Evolutionary conservation across 53 echinoderm and acorn worm genomes (phyloP).

Genomic region (Hippasteria phrygiana): DNA sequence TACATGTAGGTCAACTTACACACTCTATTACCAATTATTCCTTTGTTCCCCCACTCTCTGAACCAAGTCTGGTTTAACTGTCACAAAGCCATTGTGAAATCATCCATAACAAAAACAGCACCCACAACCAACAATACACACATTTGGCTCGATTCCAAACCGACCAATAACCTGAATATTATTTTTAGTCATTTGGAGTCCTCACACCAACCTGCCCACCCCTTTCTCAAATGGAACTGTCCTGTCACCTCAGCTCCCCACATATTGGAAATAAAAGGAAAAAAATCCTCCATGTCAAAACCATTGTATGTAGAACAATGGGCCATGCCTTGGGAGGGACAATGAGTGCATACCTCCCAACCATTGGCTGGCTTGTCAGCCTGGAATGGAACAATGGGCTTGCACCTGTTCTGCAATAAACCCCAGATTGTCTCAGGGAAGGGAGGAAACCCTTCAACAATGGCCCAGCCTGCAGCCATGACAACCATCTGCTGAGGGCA

Average conservation of each 20-base stretch:
- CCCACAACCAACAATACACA: too few species aligned
- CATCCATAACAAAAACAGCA: too few species aligned
- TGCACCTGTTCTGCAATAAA: slow-evolving; percentile 1
- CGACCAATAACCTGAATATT: too few species aligned
- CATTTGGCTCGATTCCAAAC: too few species aligned
- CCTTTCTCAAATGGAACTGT: background rate
- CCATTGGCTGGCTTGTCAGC: slow-evolving; percentile 5
- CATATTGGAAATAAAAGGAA: background rate
- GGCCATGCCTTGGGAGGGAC: background rate
- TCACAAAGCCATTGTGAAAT: too few species aligned
- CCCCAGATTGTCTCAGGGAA: background rate
- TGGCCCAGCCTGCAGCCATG: slow-evolving; percentile 21
- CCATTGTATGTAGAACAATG: slow-evolving; percentile 27
- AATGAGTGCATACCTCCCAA: slow-evolving; percentile 1
- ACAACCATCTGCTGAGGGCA: slow-evolving; percentile 57
- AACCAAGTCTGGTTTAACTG: too few species aligned
- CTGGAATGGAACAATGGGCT: background rate
- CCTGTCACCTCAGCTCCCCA: background rate
- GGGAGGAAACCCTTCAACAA: slow-evolving; percentile 4
- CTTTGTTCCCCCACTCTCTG: too few species aligned
- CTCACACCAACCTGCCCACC: background rate
- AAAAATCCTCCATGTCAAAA: background rate
- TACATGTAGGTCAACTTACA: too few species aligned
- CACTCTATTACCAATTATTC: too few species aligned
- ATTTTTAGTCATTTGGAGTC: background rate